phyloP scores from a whole-genome alignment of 1,140 invertebrate genomes.

The Anadara kagoshimensis region DNA sequence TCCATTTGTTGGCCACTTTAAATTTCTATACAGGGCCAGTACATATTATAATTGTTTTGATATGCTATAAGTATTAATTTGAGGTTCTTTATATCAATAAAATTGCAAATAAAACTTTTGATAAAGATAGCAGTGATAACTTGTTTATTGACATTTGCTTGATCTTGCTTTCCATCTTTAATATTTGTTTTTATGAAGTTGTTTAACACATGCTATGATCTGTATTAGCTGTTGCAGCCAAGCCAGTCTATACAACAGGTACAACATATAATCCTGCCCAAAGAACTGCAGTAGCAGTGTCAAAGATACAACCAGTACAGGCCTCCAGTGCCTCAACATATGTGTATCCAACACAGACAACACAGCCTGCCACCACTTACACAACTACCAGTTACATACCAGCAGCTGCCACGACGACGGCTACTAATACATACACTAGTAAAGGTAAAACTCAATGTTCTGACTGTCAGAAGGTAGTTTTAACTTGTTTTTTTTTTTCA shows the following conservation, averaged over 20 bases:
- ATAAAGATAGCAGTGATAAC: too few relatives aligned
- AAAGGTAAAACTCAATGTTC: conserved; percentile 18
- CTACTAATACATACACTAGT: conserved; percentile 56
- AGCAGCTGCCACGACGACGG: conserved; percentile 47
- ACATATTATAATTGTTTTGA: too few relatives aligned
- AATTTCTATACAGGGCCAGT: too few relatives aligned
- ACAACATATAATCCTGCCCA: conserved; percentile 74
- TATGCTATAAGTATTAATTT: too few relatives aligned
- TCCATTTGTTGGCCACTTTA: too few relatives aligned
- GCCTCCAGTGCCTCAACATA: conserved; percentile 62
- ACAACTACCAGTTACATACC: conserved; percentile 51
- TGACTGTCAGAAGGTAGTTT: too few relatives aligned
- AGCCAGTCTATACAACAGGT: conserved; percentile 74
- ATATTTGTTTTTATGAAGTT: neutral
- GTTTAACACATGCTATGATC: neutral
- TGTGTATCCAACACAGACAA: conserved; percentile 61
- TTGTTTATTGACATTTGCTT: too few relatives aligned
- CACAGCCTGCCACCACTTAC: conserved; percentile 60
- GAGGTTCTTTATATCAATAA: too few relatives aligned
- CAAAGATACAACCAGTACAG: conserved; percentile 66
- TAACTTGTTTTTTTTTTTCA: too few relatives aligned
- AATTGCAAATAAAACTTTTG: too few relatives aligned
- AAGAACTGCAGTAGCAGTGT: conserved; percentile 50
- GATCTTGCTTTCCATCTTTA: too few relatives aligned
- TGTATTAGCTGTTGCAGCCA: conserved; percentile 64